Conservation (phyloP, 2,888 invertebrate species). For the Miltochrista miniata region DNA sequence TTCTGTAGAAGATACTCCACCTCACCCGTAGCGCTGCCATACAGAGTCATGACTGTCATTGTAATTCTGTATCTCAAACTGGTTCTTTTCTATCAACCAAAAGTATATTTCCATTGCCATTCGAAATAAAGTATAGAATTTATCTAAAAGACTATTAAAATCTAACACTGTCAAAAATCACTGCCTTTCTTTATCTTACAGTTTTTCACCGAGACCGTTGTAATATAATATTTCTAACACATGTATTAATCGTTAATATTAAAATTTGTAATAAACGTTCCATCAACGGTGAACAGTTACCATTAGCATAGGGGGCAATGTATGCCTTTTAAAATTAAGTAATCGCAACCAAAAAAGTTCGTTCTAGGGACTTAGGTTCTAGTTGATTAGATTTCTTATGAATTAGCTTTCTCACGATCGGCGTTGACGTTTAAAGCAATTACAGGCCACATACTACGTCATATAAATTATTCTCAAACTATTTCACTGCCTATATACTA, state of each 20-base stretch:
- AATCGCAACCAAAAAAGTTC: slow-evolving; percentile 83
- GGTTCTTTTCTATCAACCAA: neutral
- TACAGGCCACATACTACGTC: slow-evolving; percentile 22
- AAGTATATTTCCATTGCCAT: slow-evolving; percentile 10
- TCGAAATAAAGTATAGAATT: slow-evolving; percentile 1
- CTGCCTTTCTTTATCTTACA: slow-evolving; percentile 63
- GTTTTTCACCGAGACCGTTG: slow-evolving; percentile 65
- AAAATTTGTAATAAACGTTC: slow-evolving; percentile 76
- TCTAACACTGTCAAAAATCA: slow-evolving; percentile 64
- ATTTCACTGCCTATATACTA: slow-evolving; percentile 7
- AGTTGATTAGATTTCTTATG: slow-evolving; percentile 61
- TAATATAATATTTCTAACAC: slow-evolving; percentile 43
- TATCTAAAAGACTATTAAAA: slow-evolving; percentile 49
- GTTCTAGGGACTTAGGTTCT: slow-evolving; percentile 82
- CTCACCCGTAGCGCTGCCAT: slow-evolving; percentile 15
- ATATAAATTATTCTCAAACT: slow-evolving; percentile 16
- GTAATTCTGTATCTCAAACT: neutral
- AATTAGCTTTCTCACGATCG: slow-evolving; percentile 47
- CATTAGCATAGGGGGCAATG: slow-evolving; percentile 71
- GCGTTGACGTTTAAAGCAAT: slow-evolving; percentile 39
- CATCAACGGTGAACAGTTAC: slow-evolving; percentile 83
- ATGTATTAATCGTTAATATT: slow-evolving; percentile 73
- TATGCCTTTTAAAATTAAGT: slow-evolving; percentile 73
- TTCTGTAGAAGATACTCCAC: slow-evolving; percentile 19
- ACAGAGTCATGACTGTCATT: neutral